These are phyloP conservation scores for Opisthocomus hoazin DNA, from an alignment of 2,113 vertebrate genomes.

Conservation along the genomic window DNA sequence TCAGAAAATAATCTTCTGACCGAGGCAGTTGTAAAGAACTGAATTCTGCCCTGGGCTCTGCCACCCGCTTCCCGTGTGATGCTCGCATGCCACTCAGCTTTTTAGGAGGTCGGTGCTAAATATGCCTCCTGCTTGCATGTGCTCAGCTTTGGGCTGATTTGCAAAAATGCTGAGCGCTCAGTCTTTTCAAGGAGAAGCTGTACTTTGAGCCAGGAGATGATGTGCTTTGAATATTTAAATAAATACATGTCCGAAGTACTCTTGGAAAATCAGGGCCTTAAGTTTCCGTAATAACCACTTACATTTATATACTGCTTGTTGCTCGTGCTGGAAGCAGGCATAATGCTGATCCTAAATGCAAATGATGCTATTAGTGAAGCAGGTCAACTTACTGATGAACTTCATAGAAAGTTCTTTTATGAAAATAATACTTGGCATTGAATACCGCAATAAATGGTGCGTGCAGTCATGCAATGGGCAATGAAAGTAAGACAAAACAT, in stretches of 20 bases:
- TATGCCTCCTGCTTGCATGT: neutral
- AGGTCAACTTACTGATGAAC: neutral
- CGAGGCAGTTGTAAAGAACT: neutral
- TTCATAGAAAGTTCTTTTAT: neutral
- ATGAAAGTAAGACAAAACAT: neutral
- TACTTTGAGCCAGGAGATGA: slow-evolving; percentile 16
- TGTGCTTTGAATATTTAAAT: slow-evolving; percentile 40
- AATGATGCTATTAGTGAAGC: neutral
- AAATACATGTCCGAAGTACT: neutral
- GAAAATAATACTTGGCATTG: neutral
- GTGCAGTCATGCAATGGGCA: neutral
- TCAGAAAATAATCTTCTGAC: neutral
- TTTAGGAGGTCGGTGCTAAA: neutral
- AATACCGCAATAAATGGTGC: neutral
- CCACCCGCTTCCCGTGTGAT: neutral
- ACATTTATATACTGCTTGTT: neutral
- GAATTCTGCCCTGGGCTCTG: neutral
- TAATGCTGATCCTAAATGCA: neutral
- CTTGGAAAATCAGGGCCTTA: neutral
- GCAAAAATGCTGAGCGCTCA: slow-evolving; percentile 14
- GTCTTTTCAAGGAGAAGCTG: slow-evolving; percentile 38
- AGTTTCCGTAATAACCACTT: slow-evolving; percentile 24
- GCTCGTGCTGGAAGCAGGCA: neutral
- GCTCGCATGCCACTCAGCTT: neutral
- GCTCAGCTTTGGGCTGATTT: neutral